Evolutionary conservation across 2,113 vertebrate genomes (phyloP).

Genomic region (Chlorodrepanis virens): DNA sequence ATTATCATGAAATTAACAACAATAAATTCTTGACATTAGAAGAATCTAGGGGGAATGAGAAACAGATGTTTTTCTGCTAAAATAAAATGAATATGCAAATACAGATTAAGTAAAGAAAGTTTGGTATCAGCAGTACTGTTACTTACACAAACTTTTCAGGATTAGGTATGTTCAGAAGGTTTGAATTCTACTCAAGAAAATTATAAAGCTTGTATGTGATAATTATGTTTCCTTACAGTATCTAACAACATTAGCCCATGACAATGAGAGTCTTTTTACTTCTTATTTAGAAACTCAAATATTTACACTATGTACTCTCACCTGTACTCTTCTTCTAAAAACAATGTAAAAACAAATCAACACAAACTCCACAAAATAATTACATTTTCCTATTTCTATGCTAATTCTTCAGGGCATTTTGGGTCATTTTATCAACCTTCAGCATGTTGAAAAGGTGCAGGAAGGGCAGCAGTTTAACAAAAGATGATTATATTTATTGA

Average conservation of each 20-base stretch:
- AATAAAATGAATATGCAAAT: background rate
- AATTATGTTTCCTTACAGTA: background rate
- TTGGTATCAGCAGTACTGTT: background rate
- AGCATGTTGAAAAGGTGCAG: conserved; percentile 44
- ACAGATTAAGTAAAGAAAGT: background rate
- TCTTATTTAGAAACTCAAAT: background rate
- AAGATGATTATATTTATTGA: conserved; percentile 62
- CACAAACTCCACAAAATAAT: background rate
- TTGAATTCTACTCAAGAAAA: background rate
- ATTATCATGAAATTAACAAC: background rate
- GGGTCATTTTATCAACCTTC: conserved; percentile 32
- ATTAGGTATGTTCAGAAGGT: background rate
- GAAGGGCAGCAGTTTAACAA: conserved; percentile 35
- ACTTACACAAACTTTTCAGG: background rate
- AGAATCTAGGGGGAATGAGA: background rate
- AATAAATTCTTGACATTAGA: background rate
- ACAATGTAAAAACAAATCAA: background rate
- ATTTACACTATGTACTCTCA: background rate
- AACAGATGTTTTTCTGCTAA: background rate
- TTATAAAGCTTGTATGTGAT: background rate
- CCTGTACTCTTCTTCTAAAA: background rate
- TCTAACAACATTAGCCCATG: background rate
- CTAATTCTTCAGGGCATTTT: conserved; percentile 26
- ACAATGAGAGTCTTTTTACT: accelerated
- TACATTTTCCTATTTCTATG: background rate